Evolutionary conservation across 2,797 vertebrate genomes (phyloP), one percentile per base, ranked within the genome.

Genomic region (Apodemus agrarius): DNA sequence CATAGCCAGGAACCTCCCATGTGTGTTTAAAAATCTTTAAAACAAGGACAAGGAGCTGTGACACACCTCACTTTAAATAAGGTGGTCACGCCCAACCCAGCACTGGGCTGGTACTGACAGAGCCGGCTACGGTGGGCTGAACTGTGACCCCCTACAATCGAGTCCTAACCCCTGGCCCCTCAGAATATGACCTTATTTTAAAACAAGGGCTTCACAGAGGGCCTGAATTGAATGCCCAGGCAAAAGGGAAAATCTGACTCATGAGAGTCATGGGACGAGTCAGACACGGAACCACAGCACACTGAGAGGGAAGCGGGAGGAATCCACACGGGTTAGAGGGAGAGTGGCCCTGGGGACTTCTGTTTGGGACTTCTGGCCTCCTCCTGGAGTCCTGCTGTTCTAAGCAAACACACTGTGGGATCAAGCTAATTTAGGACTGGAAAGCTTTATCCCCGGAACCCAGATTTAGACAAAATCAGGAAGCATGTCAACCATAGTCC

Each of bases 11-110:
- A 59, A 79, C 21, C 34, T 78, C 40, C 34, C 49, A 40, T 54
- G 75, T 81, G 76, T 52, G 16, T 69, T 79, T 65, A 76, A 85
- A 82, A 46, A 1, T 84, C 11, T 74, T 89, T 88, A 67, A 95
- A 94, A 91, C 46, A 84, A 93, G n/a, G 61, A 79, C 46, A 86
- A 37, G 40, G 92, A 96, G 14, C 2, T 67, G 10, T 52, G 52
- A 79, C 22, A 90, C 67, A 54, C 85, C 24, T 93, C n/a, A 96
- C 72, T 93, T 54, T 91, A 97, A 90, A 65, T 92, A 93, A 57
- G 59, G 57, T 52, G 49, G 31, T 29, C 49, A 84, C 3, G 10
- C 16, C 69, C 26, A 88, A 65, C 29, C 12, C n/a, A 54, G 79
- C 14, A 75, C 29, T 67, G 40, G 16, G n/a, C 57, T 8, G 92